Evolutionary conservation across 2,888 invertebrate species (phyloP).

Genomic region (Platycheirus rosarum): DNA sequence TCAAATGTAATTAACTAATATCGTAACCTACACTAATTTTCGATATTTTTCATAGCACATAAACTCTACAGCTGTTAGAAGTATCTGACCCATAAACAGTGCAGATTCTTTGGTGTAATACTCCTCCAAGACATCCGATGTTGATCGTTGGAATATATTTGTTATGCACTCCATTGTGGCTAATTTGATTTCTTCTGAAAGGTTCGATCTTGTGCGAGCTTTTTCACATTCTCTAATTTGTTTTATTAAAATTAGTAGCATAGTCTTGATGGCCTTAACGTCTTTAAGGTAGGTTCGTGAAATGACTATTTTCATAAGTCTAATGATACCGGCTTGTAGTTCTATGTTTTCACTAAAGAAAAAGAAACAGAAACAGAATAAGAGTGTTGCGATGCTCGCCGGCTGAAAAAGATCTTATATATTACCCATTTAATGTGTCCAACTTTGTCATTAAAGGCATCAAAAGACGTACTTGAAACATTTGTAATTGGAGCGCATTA

Average conservation of each 20-base stretch:
- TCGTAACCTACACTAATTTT: slow-evolving; percentile 84
- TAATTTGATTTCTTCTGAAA: slow-evolving; percentile 82
- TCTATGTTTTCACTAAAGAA: slow-evolving; percentile 78
- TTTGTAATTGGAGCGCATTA: slow-evolving; percentile 78
- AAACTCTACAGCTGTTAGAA: slow-evolving; percentile 86
- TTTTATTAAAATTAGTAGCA: slow-evolving; percentile 78
- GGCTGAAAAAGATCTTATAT: no score
- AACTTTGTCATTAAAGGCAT: slow-evolving; percentile 80
- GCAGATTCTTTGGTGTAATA: slow-evolving; percentile 85
- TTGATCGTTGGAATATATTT: slow-evolving; percentile 77
- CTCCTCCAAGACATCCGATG: slow-evolving; percentile 83
- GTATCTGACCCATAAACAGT: slow-evolving; percentile 86
- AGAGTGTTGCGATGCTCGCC: no score
- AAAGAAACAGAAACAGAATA: no score
- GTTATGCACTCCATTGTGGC: slow-evolving; percentile 79
- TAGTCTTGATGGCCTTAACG: slow-evolving; percentile 78
- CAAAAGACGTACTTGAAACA: slow-evolving; percentile 79
- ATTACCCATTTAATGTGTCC: slow-evolving; percentile 79
- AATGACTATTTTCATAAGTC: slow-evolving; percentile 78
- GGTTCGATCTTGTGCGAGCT: slow-evolving; percentile 75
- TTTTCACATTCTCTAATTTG: slow-evolving; percentile 79
- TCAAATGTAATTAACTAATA: neutral
- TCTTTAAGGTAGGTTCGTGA: slow-evolving; percentile 79
- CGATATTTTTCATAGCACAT: slow-evolving; percentile 87
- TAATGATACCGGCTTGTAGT: slow-evolving; percentile 78